Conservation (phyloP, 2,888 invertebrate species). For the Zhuqinia jingwanae region DNA sequence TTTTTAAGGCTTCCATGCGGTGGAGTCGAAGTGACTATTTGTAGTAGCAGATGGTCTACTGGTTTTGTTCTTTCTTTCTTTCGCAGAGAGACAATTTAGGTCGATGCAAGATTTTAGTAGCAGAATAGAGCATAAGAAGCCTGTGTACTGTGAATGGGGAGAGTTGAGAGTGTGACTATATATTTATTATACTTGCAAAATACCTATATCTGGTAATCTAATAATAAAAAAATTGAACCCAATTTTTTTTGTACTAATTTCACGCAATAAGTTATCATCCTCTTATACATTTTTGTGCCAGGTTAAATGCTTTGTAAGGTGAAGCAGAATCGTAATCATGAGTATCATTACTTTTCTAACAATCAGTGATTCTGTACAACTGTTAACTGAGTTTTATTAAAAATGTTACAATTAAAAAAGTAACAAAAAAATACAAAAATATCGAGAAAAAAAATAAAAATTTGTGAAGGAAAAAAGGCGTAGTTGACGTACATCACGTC, state of each 20-base stretch:
- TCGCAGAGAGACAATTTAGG: neutral
- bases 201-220: no score
- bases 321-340: conserved; percentile 25
- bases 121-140: neutral
- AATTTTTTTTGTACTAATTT: neutral
- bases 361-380: conserved; percentile 4
- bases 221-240: no score
- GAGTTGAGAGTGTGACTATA: conserved; percentile 10
- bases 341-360: neutral
- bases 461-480: conserved; percentile 33
- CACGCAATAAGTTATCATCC: neutral
- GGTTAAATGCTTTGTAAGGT: neutral
- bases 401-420: conserved; percentile 9
- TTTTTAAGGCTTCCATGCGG: conserved; percentile 21
- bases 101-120: conserved; percentile 10
- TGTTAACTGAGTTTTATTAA: conserved; percentile 20
- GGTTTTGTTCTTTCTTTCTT: neutral
- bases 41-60: neutral
- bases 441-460: neutral
- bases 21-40: neutral
- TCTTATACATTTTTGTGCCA: neutral
- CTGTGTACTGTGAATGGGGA: neutral
- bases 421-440: neutral
- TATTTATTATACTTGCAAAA: conserved; percentile 1
- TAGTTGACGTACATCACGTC: neutral